Conservation (phyloP, 2,888 invertebrate genomes). For the Phortica okadai region DNA sequence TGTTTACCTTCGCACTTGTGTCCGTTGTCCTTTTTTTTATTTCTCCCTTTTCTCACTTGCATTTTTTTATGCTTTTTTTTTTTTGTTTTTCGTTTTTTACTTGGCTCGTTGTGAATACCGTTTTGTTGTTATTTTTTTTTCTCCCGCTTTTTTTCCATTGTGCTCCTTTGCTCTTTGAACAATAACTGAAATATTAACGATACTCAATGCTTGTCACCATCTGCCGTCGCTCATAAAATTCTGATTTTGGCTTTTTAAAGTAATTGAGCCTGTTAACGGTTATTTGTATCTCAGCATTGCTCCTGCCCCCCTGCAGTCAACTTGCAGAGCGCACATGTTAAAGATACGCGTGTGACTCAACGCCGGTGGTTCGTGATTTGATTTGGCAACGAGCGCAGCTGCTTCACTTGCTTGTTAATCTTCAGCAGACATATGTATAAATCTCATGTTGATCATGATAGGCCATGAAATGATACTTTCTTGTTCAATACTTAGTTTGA, state of each 20-base stretch:
- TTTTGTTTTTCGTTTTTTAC: neutral
- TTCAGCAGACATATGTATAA: no score
- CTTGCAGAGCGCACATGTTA: neutral
- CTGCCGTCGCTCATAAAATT: slow-evolving; percentile 59
- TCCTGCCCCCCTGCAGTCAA: neutral
- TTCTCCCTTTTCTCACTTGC: neutral
- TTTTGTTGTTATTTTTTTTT: neutral
- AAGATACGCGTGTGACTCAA: slow-evolving; percentile 62
- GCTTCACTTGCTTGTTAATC: no score
- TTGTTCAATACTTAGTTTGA: no score
- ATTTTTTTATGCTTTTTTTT: slow-evolving; percentile 4
- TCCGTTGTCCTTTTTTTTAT: neutral
- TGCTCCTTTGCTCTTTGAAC: neutral
- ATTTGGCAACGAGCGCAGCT: neutral
- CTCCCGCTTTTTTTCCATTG: neutral
- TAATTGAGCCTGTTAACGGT: slow-evolving; percentile 67
- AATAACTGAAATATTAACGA: slow-evolving; percentile 49
- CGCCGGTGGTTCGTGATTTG: slow-evolving; percentile 42
- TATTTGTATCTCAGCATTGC: slow-evolving; percentile 35
- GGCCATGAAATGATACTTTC: no score
- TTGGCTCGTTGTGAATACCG: no score
- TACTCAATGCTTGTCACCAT: slow-evolving; percentile 54
- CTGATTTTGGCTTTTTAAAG: slow-evolving; percentile 58
- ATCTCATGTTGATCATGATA: no score
- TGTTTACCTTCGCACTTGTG: slow-evolving; percentile 12